These are phyloP conservation scores for Tenthredo mesomela DNA, from an alignment of 2,888 invertebrate genomes.

Conservation along the genomic window DNA sequence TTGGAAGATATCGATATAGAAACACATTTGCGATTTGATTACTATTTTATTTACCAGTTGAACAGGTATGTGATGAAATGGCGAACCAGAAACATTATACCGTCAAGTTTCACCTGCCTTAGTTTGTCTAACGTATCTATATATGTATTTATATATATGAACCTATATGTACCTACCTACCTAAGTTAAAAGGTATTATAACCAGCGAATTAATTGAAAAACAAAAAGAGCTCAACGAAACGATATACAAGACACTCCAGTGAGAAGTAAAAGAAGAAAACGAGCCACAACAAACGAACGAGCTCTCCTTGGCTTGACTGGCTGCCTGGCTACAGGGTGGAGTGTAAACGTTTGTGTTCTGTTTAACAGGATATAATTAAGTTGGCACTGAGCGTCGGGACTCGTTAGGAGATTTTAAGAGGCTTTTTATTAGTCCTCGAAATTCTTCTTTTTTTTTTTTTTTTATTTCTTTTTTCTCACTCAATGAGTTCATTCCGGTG, in stretches of 20 bases:
- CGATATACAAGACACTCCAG: conserved; percentile 17
- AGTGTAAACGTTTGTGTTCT: conserved; percentile 52
- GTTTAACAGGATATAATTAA: conserved; percentile 53
- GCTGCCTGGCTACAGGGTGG: conserved; percentile 16
- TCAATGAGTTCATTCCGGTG: neutral
- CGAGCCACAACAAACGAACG: conserved; percentile 29
- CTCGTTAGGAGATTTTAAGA: conserved; percentile 62
- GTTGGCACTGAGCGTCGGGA: conserved; percentile 52
- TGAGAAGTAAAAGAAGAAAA: conserved; percentile 44
- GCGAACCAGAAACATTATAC: neutral
- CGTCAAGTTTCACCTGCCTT: conserved; percentile 6
- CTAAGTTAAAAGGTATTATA: neutral
- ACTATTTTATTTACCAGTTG: neutral
- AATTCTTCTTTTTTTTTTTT: neutral
- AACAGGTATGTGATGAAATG: neutral
- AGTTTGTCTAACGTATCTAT: neutral
- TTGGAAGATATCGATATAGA: neutral
- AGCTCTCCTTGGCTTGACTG: conserved; percentile 11
- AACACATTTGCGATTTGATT: neutral
- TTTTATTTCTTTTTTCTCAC: conserved; percentile 39
- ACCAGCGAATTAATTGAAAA: conserved; percentile 39
- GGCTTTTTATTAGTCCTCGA: conserved; percentile 58
- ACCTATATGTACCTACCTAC: neutral
- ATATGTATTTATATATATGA: neutral
- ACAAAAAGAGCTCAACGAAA: conserved; percentile 6